These are phyloP conservation scores for Microcaecilia unicolor DNA, from an alignment of 2,797 vertebrate genomes.

Conservation along the genomic window DNA sequence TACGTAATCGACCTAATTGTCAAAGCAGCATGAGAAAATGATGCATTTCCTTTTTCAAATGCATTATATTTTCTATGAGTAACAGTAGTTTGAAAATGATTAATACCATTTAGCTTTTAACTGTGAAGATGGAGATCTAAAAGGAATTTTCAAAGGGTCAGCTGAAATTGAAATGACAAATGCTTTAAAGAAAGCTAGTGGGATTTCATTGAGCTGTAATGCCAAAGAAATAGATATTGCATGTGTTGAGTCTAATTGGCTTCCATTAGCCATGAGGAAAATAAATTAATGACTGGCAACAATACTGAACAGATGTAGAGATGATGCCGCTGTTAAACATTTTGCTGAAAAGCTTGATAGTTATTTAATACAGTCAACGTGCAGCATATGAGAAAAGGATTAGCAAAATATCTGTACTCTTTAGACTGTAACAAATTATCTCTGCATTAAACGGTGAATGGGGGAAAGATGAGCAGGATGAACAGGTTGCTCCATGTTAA, in stretches of 20 bases:
- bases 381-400: no score
- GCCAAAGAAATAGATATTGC: constrained; percentile 27
- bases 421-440: no score
- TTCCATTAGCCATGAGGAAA: constrained; percentile 19
- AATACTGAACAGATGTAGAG: constrained; percentile 19
- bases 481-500: no score
- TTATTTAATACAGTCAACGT: constrained; percentile 7
- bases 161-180: constrained; percentile 30
- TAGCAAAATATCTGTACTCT: no score
- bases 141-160: constrained; percentile 13
- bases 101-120: constrained; percentile 35
- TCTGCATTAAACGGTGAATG: no score
- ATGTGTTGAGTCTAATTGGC: constrained; percentile 23
- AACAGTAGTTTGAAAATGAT: constrained; percentile 27
- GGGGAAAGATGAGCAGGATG: no score
- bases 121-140: constrained; percentile 27
- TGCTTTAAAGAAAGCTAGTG: constrained; percentile 18
- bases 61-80: constrained; percentile 23
- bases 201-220: constrained; percentile 18
- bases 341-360: constrained; percentile 12
- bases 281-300: constrained; percentile 17
- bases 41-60: constrained; percentile 1
- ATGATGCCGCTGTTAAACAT: background rate
- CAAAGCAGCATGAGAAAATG: constrained; percentile 24
- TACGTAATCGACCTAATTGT: constrained; percentile 37